Evolutionary conservation across 2,888 invertebrate genomes (phyloP).

Genomic region (Lochmaea crataegi): DNA sequence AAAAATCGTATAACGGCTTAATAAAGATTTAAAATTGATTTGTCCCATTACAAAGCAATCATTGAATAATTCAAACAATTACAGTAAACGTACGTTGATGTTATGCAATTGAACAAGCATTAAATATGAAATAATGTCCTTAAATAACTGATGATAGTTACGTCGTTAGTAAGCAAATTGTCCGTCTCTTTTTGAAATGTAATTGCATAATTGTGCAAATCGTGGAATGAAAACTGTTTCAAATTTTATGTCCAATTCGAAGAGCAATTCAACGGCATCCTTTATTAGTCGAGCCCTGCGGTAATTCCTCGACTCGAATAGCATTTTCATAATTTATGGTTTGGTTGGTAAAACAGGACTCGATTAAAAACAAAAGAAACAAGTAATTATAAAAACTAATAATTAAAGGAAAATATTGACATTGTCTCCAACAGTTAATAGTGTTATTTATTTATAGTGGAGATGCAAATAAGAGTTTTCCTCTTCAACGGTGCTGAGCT

Average conservation of each 20-base stretch:
- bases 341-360: not conserved
- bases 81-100: not conserved
- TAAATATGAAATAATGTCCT: not conserved
- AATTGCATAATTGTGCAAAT: slow-evolving; percentile 43
- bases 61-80: not conserved
- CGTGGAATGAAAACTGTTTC: slow-evolving; percentile 36
- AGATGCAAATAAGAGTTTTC: too few relatives aligned
- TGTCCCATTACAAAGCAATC: too few relatives aligned
- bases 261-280: slow-evolving; percentile 32
- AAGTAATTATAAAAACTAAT: too few relatives aligned
- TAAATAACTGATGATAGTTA: slow-evolving; percentile 31
- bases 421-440: too few relatives aligned
- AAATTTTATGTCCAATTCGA: slow-evolving; percentile 35
- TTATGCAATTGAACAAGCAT: not conserved
- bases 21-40: too few relatives aligned
- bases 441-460: too few relatives aligned
- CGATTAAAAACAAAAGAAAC: too few relatives aligned
- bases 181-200: slow-evolving; percentile 29
- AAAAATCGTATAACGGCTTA: too few relatives aligned
- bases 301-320: not conserved
- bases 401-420: too few relatives aligned
- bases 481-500: too few relatives aligned
- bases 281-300: slow-evolving; percentile 20
- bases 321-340: slow-evolving; percentile 1
- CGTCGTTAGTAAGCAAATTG: slow-evolving; percentile 41